phyloP scores from a whole-genome alignment of 2,113 vertebrate species.

The Glareola pratincola region DNA sequence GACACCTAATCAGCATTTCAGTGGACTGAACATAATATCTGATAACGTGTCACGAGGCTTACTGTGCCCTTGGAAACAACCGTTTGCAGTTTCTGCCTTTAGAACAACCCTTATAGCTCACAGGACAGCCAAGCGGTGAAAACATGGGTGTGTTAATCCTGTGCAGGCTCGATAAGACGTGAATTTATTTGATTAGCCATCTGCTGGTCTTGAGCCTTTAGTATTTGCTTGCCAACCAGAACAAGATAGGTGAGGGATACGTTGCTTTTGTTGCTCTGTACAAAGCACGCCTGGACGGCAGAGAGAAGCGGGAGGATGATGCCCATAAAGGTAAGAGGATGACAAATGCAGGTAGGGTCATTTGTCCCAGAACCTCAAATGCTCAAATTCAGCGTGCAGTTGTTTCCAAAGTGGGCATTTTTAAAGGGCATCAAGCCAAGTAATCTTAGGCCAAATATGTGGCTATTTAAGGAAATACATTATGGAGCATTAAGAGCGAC shows the following conservation, averaged over 20 bases:
- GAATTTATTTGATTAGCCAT: constrained; percentile 15
- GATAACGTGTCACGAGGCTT: background rate
- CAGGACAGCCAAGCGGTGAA: background rate
- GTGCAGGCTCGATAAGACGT: background rate
- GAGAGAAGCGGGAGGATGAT: background rate
- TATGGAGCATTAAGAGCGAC: background rate
- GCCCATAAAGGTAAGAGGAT: background rate
- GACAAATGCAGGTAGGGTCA: background rate
- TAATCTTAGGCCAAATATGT: background rate
- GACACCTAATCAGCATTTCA: background rate
- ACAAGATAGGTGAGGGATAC: background rate
- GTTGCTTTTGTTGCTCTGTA: background rate
- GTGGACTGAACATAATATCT: background rate
- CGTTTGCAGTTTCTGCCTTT: background rate
- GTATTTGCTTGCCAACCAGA: background rate
- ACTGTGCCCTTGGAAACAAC: background rate
- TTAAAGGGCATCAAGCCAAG: background rate
- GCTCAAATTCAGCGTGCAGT: background rate
- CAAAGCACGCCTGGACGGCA: background rate
- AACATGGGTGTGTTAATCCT: background rate
- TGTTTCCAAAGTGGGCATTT: background rate
- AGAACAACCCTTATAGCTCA: background rate
- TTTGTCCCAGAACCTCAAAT: background rate
- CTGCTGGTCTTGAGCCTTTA: background rate
- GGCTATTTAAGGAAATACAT: background rate